These are phyloP conservation scores for Agelas oroides DNA, from an alignment of 37 sponge, comb jelly and placozoan genomes.

Conservation along the genomic window DNA sequence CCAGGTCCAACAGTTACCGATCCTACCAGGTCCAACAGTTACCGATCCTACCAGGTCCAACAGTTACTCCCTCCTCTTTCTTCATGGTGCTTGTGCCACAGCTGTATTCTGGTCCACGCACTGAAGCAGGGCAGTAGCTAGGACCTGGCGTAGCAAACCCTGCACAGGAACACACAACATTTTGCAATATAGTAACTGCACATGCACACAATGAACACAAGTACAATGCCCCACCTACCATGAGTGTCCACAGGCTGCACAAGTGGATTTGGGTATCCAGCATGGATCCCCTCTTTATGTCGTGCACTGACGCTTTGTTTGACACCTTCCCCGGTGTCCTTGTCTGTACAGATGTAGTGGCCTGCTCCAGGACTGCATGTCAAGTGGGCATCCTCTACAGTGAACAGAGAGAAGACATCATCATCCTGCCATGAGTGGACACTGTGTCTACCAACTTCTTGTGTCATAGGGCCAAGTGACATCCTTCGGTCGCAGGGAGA, in stretches of 20 bases:
- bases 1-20: too few relatives aligned
- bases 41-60: slow-evolving; percentile 67
- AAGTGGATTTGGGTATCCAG: slow-evolving; percentile 55
- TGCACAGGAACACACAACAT: too few relatives aligned
- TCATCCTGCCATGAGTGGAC: background rate
- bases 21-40: too few relatives aligned
- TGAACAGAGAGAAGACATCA: background rate
- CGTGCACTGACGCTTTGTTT: slow-evolving; percentile 36
- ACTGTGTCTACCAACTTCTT: slow-evolving; percentile 21
- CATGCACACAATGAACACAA: too few relatives aligned
- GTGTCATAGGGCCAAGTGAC: slow-evolving; percentile 61
- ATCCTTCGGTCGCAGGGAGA: slow-evolving; percentile 38
- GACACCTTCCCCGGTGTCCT: slow-evolving; percentile 24
- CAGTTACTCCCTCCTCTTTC: slow-evolving; percentile 5
- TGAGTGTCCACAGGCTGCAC: slow-evolving; percentile 67
- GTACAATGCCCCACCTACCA: too few relatives aligned
- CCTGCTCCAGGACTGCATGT: slow-evolving; percentile 64
- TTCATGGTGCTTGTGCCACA: slow-evolving; percentile 9
- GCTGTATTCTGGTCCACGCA: slow-evolving; percentile 32
- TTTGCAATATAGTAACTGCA: too few relatives aligned
- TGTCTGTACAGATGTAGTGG: slow-evolving; percentile 9
- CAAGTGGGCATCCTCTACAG: slow-evolving; percentile 59
- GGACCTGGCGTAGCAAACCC: slow-evolving; percentile 73
- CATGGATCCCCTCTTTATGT: slow-evolving; percentile 47
- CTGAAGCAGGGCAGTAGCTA: slow-evolving; percentile 33